A percentile compares a stretch with the other conserved stretches of the same genome.
phyloP scores from a whole-genome alignment of 2,888 invertebrate species.

The Scaeva pyrastri region DNA sequence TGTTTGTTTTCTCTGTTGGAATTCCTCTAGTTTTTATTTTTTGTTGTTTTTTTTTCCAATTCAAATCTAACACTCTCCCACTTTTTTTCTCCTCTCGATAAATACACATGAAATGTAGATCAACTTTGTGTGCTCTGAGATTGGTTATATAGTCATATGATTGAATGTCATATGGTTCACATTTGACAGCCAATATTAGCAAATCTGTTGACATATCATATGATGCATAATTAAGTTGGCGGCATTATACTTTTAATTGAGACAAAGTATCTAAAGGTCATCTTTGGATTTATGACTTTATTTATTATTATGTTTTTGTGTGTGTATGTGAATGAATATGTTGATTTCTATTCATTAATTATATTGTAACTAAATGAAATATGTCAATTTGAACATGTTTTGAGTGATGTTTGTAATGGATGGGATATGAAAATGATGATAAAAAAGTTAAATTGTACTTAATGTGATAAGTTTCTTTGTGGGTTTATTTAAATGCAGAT shows the following conservation, averaged over 20 bases:
- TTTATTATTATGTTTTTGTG: conserved; percentile 21
- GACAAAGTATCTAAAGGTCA: conserved; percentile 57
- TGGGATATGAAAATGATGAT: background rate
- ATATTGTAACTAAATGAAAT: background rate
- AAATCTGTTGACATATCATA: conserved; percentile 66
- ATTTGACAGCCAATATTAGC: conserved; percentile 58
- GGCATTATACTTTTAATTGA: conserved; percentile 57
- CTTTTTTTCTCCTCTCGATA: background rate
- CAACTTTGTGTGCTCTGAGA: background rate
- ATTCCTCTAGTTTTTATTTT: conserved; percentile 4
- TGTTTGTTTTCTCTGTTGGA: conserved; percentile 33
- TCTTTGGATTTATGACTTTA: conserved; percentile 36
- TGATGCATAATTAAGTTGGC: conserved; percentile 61
- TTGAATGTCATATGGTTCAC: conserved; percentile 54
- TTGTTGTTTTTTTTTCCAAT: background rate
- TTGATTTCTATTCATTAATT: conserved; percentile 1
- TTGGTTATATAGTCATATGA: background rate
- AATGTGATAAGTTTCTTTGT: background rate
- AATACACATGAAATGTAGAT: background rate
- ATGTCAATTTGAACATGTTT: too few species aligned
- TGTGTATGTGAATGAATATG: background rate
- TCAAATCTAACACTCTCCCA: background rate
- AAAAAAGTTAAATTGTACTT: background rate
- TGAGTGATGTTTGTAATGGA: background rate
- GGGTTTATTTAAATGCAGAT: background rate